These are phyloP conservation scores for Periphyllus acericola DNA, from an alignment of 2,888 invertebrate genomes.

Conservation along the genomic window DNA sequence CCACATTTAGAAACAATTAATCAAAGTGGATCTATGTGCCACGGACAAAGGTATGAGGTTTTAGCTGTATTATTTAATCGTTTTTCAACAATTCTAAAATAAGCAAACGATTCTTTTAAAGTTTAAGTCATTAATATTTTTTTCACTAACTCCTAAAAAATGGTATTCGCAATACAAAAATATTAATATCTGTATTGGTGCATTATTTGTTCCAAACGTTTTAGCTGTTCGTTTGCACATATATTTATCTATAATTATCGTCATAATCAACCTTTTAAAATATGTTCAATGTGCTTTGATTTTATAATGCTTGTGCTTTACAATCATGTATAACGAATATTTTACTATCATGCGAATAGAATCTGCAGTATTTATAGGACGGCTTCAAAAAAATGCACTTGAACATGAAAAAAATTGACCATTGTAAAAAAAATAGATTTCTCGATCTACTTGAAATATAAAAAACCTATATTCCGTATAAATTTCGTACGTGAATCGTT, in stretches of 20 bases:
- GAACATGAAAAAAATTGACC: background rate
- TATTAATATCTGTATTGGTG: background rate
- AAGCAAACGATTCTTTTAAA: background rate
- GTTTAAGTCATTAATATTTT: background rate
- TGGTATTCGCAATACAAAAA: background rate
- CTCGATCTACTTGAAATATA: too few species aligned
- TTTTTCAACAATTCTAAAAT: background rate
- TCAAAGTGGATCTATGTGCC: background rate
- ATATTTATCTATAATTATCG: background rate
- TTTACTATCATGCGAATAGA: background rate
- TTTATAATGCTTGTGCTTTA: background rate
- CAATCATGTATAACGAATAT: background rate
- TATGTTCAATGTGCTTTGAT: background rate
- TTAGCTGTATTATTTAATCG: background rate
- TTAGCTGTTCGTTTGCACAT: background rate
- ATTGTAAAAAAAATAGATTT: too few species aligned
- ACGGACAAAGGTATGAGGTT: background rate
- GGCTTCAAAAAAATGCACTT: background rate
- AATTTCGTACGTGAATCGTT: background rate
- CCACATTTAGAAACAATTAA: constrained; percentile 10
- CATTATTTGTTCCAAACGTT: background rate
- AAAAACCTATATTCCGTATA: background rate
- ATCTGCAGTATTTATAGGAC: background rate
- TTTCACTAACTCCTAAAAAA: background rate
- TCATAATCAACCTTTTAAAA: background rate